Base-by-base conservation (phyloP, 2,113 vertebrate genomes). In the Verasper variegatus region DNA sequence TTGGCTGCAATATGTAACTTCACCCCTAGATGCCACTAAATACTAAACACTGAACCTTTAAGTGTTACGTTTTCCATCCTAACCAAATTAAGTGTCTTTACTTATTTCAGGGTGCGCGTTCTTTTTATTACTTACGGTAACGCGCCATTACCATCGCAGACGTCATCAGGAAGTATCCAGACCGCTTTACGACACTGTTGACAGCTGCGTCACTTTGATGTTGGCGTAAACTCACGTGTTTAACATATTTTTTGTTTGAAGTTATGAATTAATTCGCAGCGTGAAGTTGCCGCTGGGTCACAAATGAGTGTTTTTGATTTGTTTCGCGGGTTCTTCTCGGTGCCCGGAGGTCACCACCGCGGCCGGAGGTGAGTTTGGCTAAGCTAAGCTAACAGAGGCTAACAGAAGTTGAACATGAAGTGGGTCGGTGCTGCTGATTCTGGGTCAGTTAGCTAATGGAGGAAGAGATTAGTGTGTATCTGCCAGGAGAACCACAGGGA, bases 251-350 rank as follows among this genome's bases (percentile, higher is more conserved):
- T 27, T 47, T 67, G 0, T 45, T 2, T 26, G 8, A 58, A 52
- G 62, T 72, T 71, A 89, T 88, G 80, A 40, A 14, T 54, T 78
- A 45, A 17, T 59, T 77, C 40, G 40, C 35, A 37, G 35, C 35
- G 35, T 37, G 35, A 37, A 9, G 35, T 37, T 9, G 9, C 9
- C 35, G 35, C 40, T 59, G 7, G 4, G 0, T 11, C 0, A 10
- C 83, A 92, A 91, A 95, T 95, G 94, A 95, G 90, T 54, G 81
- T 94, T 12, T 95, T 94, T 75, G 94, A 95, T 42, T 86, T 95
- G n/a, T 95, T 95, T 65, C 94, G 94, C 12, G 94, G 94, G 0
- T 94, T 95, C 80, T 95, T 95, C 49, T 90, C 92, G 2, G 86
- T 91, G 2, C 94, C 93, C 1, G 92, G 93, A 69, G 89, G 89